These are phyloP conservation scores for Macroramphosus scolopax DNA, from an alignment of 2,797 vertebrate genomes.

Conservation along the genomic window DNA sequence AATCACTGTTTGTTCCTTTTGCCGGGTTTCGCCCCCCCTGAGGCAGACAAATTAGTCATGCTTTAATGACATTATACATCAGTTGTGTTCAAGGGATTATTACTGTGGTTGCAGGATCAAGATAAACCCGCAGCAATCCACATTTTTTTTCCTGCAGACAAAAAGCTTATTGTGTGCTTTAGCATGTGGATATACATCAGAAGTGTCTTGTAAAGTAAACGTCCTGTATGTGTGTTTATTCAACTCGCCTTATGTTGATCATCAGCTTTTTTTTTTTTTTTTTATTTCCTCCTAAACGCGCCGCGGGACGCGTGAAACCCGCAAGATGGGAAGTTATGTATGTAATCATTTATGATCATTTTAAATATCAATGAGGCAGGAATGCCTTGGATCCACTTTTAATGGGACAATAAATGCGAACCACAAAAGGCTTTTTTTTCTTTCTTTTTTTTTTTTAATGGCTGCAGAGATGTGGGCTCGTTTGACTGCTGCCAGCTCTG, in stretches of 20 bases:
- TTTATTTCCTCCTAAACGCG: slow-evolving; percentile 32
- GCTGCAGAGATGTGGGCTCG: slow-evolving; percentile 61
- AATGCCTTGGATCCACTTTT: slow-evolving; percentile 70
- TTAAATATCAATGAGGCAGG: slow-evolving; percentile 65
- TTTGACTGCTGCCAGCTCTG: slow-evolving; percentile 66
- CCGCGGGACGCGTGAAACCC: slow-evolving; percentile 48
- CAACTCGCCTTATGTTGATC: slow-evolving; percentile 38
- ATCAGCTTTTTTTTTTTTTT: slow-evolving; percentile 34
- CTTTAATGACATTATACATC: slow-evolving; percentile 47
- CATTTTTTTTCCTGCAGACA: slow-evolving; percentile 6
- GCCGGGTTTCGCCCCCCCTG: slow-evolving; percentile 49
- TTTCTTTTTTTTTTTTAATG: slow-evolving; percentile 20
- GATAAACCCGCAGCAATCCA: slow-evolving; percentile 48
- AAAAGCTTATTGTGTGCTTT: too few relatives aligned
- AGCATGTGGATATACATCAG: too few relatives aligned
- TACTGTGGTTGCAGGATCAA: slow-evolving; percentile 58
- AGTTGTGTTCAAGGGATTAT: slow-evolving; percentile 52
- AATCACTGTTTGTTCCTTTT: slow-evolving; percentile 42
- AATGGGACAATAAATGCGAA: slow-evolving; percentile 75
- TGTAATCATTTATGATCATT: slow-evolving; percentile 67
- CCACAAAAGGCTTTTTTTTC: slow-evolving; percentile 59
- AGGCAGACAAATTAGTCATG: slow-evolving; percentile 57
- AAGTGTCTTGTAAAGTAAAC: too few relatives aligned
- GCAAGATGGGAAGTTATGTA: slow-evolving; percentile 56
- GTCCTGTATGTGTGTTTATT: too few relatives aligned